These are phyloP conservation scores for Oreohelix idahoensis DNA, from an alignment of 1,140 invertebrate genomes.

Conservation along the genomic window DNA sequence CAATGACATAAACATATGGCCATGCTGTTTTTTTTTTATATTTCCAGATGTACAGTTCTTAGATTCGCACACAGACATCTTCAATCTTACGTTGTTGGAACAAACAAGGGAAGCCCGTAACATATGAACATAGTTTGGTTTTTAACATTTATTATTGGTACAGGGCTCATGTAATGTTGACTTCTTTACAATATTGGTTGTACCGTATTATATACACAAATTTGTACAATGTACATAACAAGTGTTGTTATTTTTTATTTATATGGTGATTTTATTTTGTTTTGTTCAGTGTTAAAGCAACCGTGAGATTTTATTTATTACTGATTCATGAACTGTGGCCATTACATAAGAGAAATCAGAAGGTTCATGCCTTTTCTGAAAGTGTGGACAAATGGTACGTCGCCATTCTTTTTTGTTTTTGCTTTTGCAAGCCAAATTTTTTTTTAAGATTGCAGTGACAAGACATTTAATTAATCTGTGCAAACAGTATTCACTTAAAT, in stretches of 20 bases:
- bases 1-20: too few species aligned
- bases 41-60: neutral
- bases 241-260: neutral
- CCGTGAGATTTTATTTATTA: neutral
- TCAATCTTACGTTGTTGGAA: neutral
- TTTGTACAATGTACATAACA: neutral
- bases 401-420: too few species aligned
- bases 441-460: too few species aligned
- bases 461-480: too few species aligned
- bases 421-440: too few species aligned
- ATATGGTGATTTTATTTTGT: neutral
- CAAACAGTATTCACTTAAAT: too few species aligned
- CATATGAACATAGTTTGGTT: neutral
- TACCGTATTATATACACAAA: neutral
- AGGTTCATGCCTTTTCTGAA: too few species aligned
- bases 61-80: neutral
- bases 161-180: neutral
- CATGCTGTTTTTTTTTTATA: neutral
- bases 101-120: neutral
- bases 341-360: too few species aligned
- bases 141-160: neutral
- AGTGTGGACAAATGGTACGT: too few species aligned
- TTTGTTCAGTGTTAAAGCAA: neutral
- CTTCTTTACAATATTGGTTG: neutral
- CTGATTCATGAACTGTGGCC: too few species aligned